A percentile compares a stretch with the other conserved stretches of the same genome.
phyloP scores from a whole-genome alignment of 2,888 invertebrate genomes.

The Habrosyne pyritoides region DNA sequence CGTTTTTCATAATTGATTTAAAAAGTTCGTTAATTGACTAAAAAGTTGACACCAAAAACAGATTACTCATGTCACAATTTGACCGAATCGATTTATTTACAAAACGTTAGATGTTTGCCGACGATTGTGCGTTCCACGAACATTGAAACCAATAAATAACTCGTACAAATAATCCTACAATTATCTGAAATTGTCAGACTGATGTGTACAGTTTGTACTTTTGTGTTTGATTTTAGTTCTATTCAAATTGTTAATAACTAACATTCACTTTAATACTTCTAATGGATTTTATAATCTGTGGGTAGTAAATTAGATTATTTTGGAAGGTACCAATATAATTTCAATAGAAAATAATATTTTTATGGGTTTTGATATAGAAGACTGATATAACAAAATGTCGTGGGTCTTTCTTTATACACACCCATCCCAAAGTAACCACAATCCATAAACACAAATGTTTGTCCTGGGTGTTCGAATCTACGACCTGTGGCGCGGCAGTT shows the following conservation, averaged over 20 bases:
- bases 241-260: not conserved
- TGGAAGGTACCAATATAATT: too few species aligned
- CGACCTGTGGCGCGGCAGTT: too few species aligned
- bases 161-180: not conserved
- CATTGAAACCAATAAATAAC: conserved; percentile 3
- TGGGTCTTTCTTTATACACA: too few species aligned
- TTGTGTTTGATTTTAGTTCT: not conserved
- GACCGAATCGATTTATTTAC: conserved; percentile 1
- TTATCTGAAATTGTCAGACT: not conserved
- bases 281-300: not conserved
- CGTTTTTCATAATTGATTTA: not conserved
- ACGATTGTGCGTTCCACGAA: not conserved
- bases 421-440: too few species aligned
- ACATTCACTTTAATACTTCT: not conserved
- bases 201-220: not conserved
- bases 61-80: conserved; percentile 1
- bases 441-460: too few species aligned
- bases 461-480: too few species aligned
- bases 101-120: not conserved
- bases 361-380: too few species aligned
- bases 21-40: not conserved
- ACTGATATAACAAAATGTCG: too few species aligned
- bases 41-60: not conserved
- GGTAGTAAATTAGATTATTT: too few species aligned
- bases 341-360: too few species aligned